Base-by-base conservation (phyloP, 2,113 vertebrate species). In the Catharus fuscescens region DNA sequence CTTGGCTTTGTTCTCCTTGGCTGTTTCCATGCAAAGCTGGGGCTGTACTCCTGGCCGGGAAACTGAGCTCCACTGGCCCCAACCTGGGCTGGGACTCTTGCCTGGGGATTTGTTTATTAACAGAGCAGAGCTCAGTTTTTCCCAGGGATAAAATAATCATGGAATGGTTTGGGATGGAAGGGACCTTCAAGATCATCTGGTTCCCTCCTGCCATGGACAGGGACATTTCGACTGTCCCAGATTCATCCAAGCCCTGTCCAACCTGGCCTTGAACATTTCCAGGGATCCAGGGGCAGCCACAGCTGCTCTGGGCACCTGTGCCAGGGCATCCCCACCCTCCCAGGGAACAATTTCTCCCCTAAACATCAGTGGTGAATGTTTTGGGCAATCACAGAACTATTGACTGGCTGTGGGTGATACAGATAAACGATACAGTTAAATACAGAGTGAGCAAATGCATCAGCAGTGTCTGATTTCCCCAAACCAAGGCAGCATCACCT, bases 211-310 rank as follows among this genome's bases (percentile, higher is more conserved):
- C 47, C 26, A 21, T 21, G 18, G 44, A n/a, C n/a, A 36, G 47
- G 7, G 47, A 38, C n/a, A 29, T 5, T 69, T 53, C 19, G 3
- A 18, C 48, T 52, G 0, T 9, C 3, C 28, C 67, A 40, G 28
- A 6, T 0, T 7, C 15, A 20, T 71, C 50, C 36, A 9, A 71
- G 21, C 50, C 6, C 26, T 1, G 1, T 23, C 34, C 67, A 38
- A 1, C 28, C 69, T 53, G 67, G 48, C 36, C 36, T 53, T 31
- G 69, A 21, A 0, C 21, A 53, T 3, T 32, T 1, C 50, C 69
- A 53, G 69, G 48, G 69, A 71, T 53, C 34, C 69, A 71, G 36
- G 20, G 15, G 11, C 50, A 71, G 48, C 69, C 50, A 40, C 69
- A 71, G 50, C 48, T 71, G 1, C 34, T 53, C 48, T 53, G 47